phyloP scores from a whole-genome alignment of 2,797 vertebrate genomes.

The Syngnathus acus region DNA sequence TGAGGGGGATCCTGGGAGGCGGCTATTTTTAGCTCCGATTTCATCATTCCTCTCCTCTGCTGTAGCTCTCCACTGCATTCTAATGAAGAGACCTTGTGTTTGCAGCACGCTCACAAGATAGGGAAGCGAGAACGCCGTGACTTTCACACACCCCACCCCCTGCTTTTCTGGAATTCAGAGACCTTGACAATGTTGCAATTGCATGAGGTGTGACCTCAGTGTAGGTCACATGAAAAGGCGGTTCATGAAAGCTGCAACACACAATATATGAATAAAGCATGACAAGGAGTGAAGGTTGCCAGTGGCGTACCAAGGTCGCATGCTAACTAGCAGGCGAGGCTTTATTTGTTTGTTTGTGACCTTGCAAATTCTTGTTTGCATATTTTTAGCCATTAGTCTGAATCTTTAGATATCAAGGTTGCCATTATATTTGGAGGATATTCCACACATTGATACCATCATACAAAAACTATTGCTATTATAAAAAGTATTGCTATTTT shows the following conservation, averaged over 20 bases:
- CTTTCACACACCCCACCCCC: background rate
- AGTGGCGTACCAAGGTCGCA: conserved; percentile 30
- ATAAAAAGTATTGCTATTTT: background rate
- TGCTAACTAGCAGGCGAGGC: conserved; percentile 21
- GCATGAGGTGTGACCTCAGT: background rate
- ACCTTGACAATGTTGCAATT: background rate
- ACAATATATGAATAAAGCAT: conserved; percentile 4
- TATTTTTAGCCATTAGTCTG: background rate
- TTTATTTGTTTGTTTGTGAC: background rate
- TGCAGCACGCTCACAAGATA: conserved; percentile 16
- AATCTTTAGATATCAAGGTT: background rate
- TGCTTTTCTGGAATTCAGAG: background rate
- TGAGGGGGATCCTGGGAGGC: conserved; percentile 74
- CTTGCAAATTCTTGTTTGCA: background rate
- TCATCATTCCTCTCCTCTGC: conserved; percentile 70
- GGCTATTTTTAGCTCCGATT: conserved; percentile 74
- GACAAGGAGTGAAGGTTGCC: conserved; percentile 26
- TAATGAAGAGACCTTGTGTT: conserved; percentile 58
- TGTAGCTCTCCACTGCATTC: conserved; percentile 63
- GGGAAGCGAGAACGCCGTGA: conserved; percentile 1
- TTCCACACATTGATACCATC: background rate
- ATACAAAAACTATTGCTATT: background rate
- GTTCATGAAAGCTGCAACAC: background rate
- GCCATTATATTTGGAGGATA: background rate
- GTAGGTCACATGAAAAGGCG: background rate